Conservation (phyloP, 1,140 invertebrate genomes). For the Dreissena polymorpha region DNA sequence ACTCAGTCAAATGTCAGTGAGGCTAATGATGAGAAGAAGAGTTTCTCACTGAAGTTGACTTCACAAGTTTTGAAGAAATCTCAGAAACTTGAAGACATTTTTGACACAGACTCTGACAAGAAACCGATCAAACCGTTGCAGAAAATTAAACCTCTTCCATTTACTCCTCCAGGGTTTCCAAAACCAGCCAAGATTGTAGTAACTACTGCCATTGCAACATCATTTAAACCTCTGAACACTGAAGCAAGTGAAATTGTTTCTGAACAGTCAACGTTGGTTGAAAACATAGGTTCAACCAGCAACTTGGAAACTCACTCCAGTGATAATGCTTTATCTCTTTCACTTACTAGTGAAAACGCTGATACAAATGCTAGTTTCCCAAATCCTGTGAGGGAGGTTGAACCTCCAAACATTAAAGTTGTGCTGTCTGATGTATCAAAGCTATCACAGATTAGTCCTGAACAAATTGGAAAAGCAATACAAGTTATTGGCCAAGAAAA, state of each 20-base stretch:
- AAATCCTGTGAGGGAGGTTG: no score
- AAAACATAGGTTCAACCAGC: no score
- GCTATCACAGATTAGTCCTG: slow-evolving; percentile 33
- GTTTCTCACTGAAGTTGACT: slow-evolving; percentile 39
- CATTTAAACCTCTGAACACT: slow-evolving; percentile 29
- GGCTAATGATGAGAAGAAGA: neutral
- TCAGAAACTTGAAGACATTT: slow-evolving; percentile 27
- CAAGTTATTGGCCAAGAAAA: slow-evolving; percentile 55
- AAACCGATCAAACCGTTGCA: slow-evolving; percentile 7
- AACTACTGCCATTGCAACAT: slow-evolving; percentile 34
- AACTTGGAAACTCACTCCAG: no score
- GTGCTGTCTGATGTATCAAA: neutral
- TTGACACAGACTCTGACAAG: slow-evolving; percentile 18
- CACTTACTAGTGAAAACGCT: neutral
- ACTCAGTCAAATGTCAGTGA: neutral
- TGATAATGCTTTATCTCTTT: neutral
- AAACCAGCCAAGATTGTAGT: slow-evolving; percentile 9
- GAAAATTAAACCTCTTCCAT: slow-evolving; percentile 25
- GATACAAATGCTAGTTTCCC: neutral
- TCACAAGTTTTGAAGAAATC: slow-evolving; percentile 25
- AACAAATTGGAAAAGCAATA: slow-evolving; percentile 53
- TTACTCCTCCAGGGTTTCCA: slow-evolving; percentile 20
- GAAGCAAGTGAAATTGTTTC: slow-evolving; percentile 2
- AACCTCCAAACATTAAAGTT: no score
- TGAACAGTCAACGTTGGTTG: no score